Evolutionary conservation across 2,113 vertebrate genomes (phyloP).

Genomic region (Tragelaphus buxtoni): DNA sequence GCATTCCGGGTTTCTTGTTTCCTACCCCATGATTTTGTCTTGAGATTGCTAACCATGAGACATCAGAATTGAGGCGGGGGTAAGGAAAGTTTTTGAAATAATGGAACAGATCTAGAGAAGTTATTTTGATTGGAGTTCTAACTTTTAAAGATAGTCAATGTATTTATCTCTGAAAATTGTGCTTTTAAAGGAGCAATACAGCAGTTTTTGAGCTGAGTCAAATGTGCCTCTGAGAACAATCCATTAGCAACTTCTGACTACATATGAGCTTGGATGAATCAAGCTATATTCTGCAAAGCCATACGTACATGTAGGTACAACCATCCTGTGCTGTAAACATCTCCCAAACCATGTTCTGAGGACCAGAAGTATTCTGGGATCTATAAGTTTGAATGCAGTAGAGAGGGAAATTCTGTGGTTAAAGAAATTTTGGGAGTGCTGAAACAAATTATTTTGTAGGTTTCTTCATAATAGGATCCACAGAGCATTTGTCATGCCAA

Average conservation of each 20-base stretch:
- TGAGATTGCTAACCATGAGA: not conserved
- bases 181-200: not conserved
- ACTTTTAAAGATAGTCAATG: not conserved
- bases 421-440: conserved; percentile 1
- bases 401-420: not conserved
- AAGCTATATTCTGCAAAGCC: conserved; percentile 4
- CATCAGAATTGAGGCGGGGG: not conserved
- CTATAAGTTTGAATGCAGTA: not conserved
- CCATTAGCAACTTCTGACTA: conserved; percentile 8
- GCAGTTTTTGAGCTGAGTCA: conserved; percentile 10
- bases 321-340: not conserved
- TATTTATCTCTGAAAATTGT: not conserved
- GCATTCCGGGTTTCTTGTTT: not conserved
- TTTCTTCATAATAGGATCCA: conserved; percentile 17
- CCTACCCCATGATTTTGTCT: not conserved
- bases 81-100: not conserved
- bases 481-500: not conserved
- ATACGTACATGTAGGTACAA: not conserved
- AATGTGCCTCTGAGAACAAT: conserved; percentile 46
- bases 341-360: not conserved
- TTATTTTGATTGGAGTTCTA: conserved; percentile 7
- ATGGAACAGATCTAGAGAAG: not conserved
- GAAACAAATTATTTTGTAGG: not conserved
- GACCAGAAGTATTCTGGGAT: not conserved
- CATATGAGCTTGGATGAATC: conserved; percentile 41